Evolutionary conservation across 2,113 vertebrate species (phyloP).

Genomic region (Falco punctatus): DNA sequence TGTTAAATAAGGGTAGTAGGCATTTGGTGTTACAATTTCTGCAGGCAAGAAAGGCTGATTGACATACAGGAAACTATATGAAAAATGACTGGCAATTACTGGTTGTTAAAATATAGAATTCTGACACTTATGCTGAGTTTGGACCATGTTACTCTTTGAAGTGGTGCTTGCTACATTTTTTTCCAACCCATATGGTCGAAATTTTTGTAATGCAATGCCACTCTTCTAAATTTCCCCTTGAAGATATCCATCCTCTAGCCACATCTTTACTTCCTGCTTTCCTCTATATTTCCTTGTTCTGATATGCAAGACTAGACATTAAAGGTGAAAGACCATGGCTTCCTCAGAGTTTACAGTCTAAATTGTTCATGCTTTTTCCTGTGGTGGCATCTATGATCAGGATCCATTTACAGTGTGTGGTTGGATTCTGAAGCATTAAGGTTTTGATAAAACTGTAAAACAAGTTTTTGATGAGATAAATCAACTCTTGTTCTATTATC

Average conservation of each 20-base stretch:
- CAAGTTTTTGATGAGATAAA: not conserved
- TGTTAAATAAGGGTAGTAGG: not conserved
- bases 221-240: not conserved
- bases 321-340: not conserved
- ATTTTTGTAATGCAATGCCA: not conserved
- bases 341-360: not conserved
- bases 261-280: not conserved
- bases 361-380: not conserved
- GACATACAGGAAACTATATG: not conserved
- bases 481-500: not conserved
- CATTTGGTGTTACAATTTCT: not conserved
- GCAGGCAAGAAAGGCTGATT: not conserved
- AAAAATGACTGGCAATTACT: not conserved
- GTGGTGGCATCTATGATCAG: not conserved
- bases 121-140: not conserved
- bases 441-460: not conserved
- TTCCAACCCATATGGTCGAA: not conserved
- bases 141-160: not conserved
- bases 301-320: not conserved
- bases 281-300: not conserved
- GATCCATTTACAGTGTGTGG: not conserved
- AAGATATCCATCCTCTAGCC: not conserved
- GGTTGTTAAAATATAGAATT: not conserved
- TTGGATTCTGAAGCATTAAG: not conserved
- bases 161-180: not conserved